phyloP scores from a whole-genome alignment of 2,888 invertebrate species.

The Sarcophaga variegata region DNA sequence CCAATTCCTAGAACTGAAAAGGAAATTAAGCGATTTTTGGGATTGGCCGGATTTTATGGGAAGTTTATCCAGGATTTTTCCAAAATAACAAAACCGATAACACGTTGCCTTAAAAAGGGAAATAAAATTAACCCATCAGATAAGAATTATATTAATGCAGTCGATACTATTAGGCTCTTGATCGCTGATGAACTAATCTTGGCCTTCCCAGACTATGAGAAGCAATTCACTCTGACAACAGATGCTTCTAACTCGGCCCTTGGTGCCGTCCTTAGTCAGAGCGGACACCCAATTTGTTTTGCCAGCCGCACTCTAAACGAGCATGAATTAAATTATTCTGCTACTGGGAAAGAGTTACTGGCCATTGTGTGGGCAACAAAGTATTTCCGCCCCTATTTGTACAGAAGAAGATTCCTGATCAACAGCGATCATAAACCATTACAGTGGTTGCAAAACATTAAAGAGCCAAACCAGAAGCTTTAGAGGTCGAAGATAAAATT shows the following conservation, averaged over 20 bases:
- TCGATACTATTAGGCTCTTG: too few species aligned
- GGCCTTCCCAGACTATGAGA: too few species aligned
- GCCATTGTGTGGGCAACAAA: conserved; percentile 50
- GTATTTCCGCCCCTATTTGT: conserved; percentile 13
- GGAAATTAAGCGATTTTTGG: too few species aligned
- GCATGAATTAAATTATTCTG: conserved; percentile 44
- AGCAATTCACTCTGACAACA: conserved; percentile 27
- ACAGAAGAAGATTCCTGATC: conserved; percentile 30
- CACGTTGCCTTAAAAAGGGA: too few species aligned
- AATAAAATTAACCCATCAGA: too few species aligned
- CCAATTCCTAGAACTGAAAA: too few species aligned
- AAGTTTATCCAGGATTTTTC: too few species aligned
- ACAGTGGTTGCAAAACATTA: conserved; percentile 25
- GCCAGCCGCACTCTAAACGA: not conserved
- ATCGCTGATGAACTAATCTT: too few species aligned
- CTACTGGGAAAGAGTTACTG: conserved; percentile 50
- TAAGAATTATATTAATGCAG: too few species aligned
- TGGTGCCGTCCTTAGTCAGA: conserved; percentile 4
- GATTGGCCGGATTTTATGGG: too few species aligned
- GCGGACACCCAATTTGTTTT: not conserved
- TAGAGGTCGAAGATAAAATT: not conserved
- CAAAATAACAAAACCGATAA: too few species aligned
- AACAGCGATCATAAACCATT: conserved; percentile 42
- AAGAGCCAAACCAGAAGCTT: conserved; percentile 32
- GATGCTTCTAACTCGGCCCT: conserved; percentile 17